These are phyloP conservation scores for Scopus umbretta DNA, from an alignment of 2,113 vertebrate species.

Conservation along the genomic window DNA sequence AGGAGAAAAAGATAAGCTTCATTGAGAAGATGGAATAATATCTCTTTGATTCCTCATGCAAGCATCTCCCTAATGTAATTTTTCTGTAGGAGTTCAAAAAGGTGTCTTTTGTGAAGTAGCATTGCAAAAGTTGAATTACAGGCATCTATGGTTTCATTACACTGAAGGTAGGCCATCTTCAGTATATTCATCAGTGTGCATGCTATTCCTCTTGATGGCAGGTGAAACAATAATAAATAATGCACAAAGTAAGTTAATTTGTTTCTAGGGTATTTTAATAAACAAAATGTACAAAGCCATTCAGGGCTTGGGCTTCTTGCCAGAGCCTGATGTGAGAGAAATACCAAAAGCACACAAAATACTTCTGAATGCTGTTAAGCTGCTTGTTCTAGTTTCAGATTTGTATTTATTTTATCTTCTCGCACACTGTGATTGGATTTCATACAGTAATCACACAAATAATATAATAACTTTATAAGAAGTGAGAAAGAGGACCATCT, in stretches of 20 bases:
- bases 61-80: background rate
- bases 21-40: background rate
- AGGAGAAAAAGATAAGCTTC: background rate
- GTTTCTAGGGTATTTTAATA: conserved; percentile 46
- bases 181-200: background rate
- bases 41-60: background rate
- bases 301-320: conserved; percentile 8
- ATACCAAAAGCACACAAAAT: background rate
- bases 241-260: conserved; percentile 44
- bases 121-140: background rate
- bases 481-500: background rate
- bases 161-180: background rate
- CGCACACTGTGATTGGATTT: background rate
- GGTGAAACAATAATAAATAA: conserved; percentile 62
- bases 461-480: background rate
- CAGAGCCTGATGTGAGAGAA: conserved; percentile 10
- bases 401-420: conserved; percentile 26
- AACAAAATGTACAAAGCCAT: conserved; percentile 47
- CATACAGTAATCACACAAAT: background rate
- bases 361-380: background rate
- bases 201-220: background rate
- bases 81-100: background rate
- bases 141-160: background rate
- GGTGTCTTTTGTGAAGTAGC: background rate
- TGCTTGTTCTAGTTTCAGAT: conserved; percentile 20